phyloP scores from a whole-genome alignment of 2,888 invertebrate species.

The Eupithecia inturbata region DNA sequence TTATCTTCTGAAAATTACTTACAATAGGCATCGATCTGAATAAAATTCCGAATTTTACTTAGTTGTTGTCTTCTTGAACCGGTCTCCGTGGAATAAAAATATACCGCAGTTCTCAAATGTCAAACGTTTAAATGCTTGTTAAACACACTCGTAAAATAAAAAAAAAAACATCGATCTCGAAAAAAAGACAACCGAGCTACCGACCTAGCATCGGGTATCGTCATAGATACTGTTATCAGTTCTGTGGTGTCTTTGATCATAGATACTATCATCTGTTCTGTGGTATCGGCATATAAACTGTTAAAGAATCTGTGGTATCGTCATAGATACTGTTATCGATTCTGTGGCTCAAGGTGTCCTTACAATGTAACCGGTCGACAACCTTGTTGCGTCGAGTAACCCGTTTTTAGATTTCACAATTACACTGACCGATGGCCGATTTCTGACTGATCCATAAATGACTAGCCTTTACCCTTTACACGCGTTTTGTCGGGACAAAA shows the following conservation, averaged over 20 bases:
- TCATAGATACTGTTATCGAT: neutral
- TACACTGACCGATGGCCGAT: slow-evolving; percentile 5
- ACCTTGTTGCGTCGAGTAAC: neutral
- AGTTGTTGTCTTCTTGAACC: too few species aligned
- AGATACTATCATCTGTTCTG: neutral
- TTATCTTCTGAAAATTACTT: too few species aligned
- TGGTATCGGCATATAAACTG: neutral
- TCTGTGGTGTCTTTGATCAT: neutral
- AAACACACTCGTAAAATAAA: neutral
- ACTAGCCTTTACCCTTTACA: neutral
- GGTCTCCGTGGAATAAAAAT: too few species aligned
- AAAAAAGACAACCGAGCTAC: neutral
- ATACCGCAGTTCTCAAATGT: neutral
- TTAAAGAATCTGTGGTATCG: neutral
- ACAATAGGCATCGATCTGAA: too few species aligned
- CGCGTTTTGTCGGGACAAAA: neutral
- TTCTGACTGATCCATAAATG: neutral
- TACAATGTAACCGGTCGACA: slow-evolving; percentile 14
- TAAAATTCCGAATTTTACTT: too few species aligned
- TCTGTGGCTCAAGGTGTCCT: slow-evolving; percentile 14
- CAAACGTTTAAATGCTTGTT: neutral
- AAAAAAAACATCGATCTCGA: neutral
- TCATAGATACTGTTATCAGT: neutral
- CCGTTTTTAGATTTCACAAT: slow-evolving; percentile 6
- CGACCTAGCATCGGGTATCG: neutral